Percentiles rank a stretch among this genome's conserved stretches.
phyloP scores from a whole-genome alignment of 2,113 vertebrate species.

The Apaloderma vittatum region DNA sequence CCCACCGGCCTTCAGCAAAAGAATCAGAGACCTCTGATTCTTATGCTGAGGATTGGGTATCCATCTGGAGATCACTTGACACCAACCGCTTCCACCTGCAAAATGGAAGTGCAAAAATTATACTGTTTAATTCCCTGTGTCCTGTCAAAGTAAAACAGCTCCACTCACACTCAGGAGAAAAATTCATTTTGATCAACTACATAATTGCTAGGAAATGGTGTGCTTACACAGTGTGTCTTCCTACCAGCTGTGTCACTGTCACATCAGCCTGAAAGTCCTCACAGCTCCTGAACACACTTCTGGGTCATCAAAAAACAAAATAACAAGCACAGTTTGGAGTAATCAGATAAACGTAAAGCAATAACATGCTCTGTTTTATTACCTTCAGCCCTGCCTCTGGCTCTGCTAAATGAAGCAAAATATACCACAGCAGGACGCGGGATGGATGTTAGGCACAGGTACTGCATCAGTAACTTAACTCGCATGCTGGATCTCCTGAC shows the following conservation, averaged over 20 bases:
- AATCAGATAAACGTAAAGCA: not conserved
- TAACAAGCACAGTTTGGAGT: not conserved
- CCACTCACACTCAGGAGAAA: not conserved
- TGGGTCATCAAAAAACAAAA: not conserved
- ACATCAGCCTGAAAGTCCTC: not conserved
- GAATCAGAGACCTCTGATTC: not conserved
- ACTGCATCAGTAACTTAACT: not conserved
- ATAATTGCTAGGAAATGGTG: not conserved
- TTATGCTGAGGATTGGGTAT: fast-evolving
- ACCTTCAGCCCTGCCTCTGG: not conserved
- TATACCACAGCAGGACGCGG: not conserved
- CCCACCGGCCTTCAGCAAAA: not conserved
- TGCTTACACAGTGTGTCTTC: not conserved
- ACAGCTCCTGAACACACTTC: fast-evolving
- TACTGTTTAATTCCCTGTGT: not conserved
- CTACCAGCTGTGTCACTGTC: not conserved
- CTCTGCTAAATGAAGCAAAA: not conserved
- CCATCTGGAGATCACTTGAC: not conserved
- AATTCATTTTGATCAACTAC: not conserved
- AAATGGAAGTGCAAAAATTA: not conserved
- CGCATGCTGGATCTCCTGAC: not conserved
- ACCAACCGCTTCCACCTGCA: fast-evolving
- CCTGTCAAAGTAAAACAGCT: not conserved
- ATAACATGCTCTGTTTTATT: not conserved
- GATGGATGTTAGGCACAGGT: not conserved